These are phyloP conservation scores for Macquaria ambigua DNA, from an alignment of 2,113 vertebrate genomes.

Conservation along the genomic window DNA sequence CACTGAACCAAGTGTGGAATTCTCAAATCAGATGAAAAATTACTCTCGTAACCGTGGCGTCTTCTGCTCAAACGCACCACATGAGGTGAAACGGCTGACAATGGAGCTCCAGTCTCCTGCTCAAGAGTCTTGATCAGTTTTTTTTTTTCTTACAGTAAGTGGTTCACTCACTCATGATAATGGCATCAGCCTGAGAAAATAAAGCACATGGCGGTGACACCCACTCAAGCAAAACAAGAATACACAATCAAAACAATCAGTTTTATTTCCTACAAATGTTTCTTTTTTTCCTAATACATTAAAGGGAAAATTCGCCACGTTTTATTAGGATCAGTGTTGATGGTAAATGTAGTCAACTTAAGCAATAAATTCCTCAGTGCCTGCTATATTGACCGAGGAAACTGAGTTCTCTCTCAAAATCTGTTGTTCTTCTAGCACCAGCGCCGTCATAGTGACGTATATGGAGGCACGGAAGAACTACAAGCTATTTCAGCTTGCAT, in stretches of 20 bases:
- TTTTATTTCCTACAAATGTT: slow-evolving; percentile 4
- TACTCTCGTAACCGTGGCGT: background rate
- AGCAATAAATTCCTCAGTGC: too few relatives aligned
- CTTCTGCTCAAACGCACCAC: slow-evolving; percentile 33
- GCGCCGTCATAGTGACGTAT: too few relatives aligned
- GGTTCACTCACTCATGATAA: slow-evolving; percentile 6
- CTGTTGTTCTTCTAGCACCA: too few relatives aligned
- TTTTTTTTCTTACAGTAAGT: background rate
- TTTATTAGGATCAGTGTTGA: too few relatives aligned
- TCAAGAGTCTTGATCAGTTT: background rate
- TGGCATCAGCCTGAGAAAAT: slow-evolving; percentile 4
- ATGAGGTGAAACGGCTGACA: slow-evolving; percentile 41
- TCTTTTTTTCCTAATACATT: background rate
- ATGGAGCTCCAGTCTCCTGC: slow-evolving; percentile 25
- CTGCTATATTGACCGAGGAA: too few relatives aligned
- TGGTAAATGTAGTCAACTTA: too few relatives aligned
- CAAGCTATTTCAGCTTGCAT: too few relatives aligned
- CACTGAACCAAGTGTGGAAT: slow-evolving; percentile 39
- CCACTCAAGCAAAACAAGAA: slow-evolving; percentile 19
- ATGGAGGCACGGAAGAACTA: too few relatives aligned
- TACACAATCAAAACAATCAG: background rate
- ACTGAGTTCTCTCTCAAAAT: too few relatives aligned
- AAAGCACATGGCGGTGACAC: background rate
- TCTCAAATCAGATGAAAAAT: slow-evolving; percentile 66
- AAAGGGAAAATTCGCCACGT: too few relatives aligned